These are phyloP conservation scores for Dendrocincla tyrannina DNA, from an alignment of 2,797 vertebrate species.

Conservation along the genomic window DNA sequence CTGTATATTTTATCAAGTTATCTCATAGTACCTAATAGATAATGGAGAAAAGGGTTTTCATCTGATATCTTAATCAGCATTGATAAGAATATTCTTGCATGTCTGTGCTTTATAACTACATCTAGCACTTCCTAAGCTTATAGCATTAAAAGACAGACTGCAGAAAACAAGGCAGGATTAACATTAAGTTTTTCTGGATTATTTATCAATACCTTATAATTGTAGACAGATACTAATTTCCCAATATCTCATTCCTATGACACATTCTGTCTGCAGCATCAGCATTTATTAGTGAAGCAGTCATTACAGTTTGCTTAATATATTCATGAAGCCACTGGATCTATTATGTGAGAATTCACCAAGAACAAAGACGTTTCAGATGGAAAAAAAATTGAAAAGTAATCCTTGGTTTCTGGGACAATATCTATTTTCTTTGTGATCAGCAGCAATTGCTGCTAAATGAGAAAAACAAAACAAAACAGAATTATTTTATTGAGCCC, in stretches of 20 bases:
- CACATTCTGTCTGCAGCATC: not conserved
- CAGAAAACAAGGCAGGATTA: not conserved
- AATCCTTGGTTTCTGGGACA: not conserved
- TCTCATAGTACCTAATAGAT: not conserved
- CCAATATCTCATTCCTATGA: not conserved
- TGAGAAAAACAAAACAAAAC: not conserved
- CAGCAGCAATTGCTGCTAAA: not conserved
- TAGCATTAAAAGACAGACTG: not conserved
- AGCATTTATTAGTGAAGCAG: not conserved
- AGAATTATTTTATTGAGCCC: not conserved
- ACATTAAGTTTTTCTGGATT: not conserved
- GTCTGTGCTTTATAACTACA: not conserved
- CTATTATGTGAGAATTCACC: not conserved
- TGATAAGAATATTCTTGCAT: not conserved
- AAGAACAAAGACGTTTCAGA: not conserved
- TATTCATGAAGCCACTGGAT: not conserved
- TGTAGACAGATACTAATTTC: not conserved
- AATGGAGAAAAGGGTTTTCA: not conserved
- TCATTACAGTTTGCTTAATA: not conserved
- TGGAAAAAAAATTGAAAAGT: not conserved
- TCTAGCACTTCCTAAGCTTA: not conserved
- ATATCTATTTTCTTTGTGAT: not conserved
- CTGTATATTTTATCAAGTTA: not conserved
- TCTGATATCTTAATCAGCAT: not conserved
- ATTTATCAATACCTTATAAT: not conserved